Evolutionary conservation across 2,888 invertebrate genomes (phyloP).

Genomic region (Phania funesta): DNA sequence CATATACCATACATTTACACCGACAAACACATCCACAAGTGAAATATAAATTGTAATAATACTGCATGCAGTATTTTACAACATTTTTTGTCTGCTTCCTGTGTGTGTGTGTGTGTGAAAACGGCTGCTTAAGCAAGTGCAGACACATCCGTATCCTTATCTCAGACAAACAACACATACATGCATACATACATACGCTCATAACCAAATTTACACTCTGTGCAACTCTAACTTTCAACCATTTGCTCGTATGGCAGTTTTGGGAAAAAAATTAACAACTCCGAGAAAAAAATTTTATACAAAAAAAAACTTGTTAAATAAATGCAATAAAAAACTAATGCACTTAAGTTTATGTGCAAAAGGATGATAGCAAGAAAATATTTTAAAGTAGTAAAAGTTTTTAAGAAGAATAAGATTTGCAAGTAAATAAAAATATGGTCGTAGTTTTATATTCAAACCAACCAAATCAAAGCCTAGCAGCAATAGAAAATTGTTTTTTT

Average conservation of each 20-base stretch:
- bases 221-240: background rate
- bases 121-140: slow-evolving; percentile 54
- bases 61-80: slow-evolving; percentile 57
- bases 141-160: slow-evolving; percentile 58
- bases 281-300: background rate
- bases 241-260: slow-evolving; percentile 1
- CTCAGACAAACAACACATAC: slow-evolving; percentile 26
- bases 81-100: slow-evolving; percentile 35
- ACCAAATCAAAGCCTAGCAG: slow-evolving; percentile 28
- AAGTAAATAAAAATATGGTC: slow-evolving; percentile 35
- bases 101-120: slow-evolving; percentile 23
- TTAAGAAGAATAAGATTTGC: slow-evolving; percentile 34
- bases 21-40: background rate
- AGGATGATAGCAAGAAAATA: background rate
- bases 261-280: background rate
- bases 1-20: background rate
- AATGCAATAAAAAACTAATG: slow-evolving; percentile 47
- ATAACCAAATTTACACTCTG: background rate
- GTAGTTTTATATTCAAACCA: slow-evolving; percentile 2
- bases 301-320: slow-evolving; percentile 35
- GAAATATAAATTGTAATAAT: slow-evolving; percentile 43
- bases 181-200: slow-evolving; percentile 6
- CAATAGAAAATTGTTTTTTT: slow-evolving; percentile 8
- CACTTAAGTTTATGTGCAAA: slow-evolving; percentile 34
- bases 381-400: slow-evolving; percentile 28